Conservation (phyloP, 2,797 vertebrate species). For the Anguilla obscura region DNA sequence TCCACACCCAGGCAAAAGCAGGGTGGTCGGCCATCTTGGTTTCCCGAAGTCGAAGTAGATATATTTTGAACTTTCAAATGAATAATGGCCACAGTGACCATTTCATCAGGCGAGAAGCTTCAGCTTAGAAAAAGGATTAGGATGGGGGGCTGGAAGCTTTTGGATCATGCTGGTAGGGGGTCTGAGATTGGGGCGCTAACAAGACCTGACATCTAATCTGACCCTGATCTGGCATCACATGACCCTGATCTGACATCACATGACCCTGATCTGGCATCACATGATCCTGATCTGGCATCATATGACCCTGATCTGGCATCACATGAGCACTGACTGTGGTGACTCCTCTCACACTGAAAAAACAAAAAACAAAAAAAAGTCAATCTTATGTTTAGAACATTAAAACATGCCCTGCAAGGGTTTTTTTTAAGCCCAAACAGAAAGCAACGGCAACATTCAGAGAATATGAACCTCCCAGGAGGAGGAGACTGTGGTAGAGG, state of each 20-base stretch:
- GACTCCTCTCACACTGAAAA: not conserved
- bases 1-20: not conserved
- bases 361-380: too few species aligned
- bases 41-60: not conserved
- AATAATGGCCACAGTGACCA: not conserved
- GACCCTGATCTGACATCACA: too few species aligned
- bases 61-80: not conserved
- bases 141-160: conserved; percentile 16
- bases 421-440: not conserved
- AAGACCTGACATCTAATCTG: not conserved
- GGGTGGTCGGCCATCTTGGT: not conserved
- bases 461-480: not conserved
- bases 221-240: not conserved
- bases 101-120: not conserved
- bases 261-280: too few species aligned
- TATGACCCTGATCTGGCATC: too few species aligned
- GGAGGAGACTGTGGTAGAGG: too few species aligned
- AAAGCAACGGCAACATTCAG: not conserved
- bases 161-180: conserved; percentile 12
- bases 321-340: not conserved
- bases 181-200: not conserved
- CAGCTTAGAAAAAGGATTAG: conserved; percentile 20
- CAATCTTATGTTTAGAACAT: not conserved
- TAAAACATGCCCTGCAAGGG: not conserved
- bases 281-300: too few species aligned